phyloP scores from a whole-genome alignment of 1,140 invertebrate genomes.

The Eueides isabella region DNA sequence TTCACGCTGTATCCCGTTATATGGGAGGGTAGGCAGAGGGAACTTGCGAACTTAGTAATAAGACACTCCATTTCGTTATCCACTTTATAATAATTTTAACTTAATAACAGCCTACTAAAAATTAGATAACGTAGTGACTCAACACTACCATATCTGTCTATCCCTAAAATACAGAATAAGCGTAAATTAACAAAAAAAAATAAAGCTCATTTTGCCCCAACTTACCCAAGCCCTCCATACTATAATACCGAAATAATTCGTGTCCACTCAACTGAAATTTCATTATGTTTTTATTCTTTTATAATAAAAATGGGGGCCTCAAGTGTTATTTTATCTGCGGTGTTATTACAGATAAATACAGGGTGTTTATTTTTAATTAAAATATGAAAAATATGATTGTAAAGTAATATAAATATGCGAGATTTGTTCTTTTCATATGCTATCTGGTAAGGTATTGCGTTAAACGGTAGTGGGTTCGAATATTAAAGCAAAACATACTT shows the following conservation, averaged over 20 bases:
- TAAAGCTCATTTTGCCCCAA: not conserved
- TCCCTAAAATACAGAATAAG: not conserved
- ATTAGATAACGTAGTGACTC: not conserved
- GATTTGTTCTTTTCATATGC: not conserved
- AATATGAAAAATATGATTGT: slow-evolving; percentile 5
- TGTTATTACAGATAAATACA: slow-evolving; percentile 38
- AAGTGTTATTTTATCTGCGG: slow-evolving; percentile 39
- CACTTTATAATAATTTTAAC: too few relatives aligned
- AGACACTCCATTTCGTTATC: too few relatives aligned
- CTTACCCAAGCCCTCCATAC: not conserved
- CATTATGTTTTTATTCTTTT: slow-evolving; percentile 40
- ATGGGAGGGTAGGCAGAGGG: too few relatives aligned
- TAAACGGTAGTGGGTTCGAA: too few relatives aligned
- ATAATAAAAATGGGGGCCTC: slow-evolving; percentile 32
- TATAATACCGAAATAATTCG: slow-evolving; percentile 35
- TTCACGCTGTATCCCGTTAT: too few relatives aligned
- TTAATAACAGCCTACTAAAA: too few relatives aligned
- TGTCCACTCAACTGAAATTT: slow-evolving; percentile 35
- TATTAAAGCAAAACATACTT: too few relatives aligned
- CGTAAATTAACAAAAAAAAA: not conserved
- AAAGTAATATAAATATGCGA: not conserved
- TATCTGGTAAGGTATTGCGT: too few relatives aligned
- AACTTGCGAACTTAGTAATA: too few relatives aligned
- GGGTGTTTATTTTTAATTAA: slow-evolving; percentile 34
- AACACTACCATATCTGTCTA: not conserved